Evolutionary conservation across 2,113 vertebrate genomes (phyloP).

Genomic region (Nymphicus hollandicus): DNA sequence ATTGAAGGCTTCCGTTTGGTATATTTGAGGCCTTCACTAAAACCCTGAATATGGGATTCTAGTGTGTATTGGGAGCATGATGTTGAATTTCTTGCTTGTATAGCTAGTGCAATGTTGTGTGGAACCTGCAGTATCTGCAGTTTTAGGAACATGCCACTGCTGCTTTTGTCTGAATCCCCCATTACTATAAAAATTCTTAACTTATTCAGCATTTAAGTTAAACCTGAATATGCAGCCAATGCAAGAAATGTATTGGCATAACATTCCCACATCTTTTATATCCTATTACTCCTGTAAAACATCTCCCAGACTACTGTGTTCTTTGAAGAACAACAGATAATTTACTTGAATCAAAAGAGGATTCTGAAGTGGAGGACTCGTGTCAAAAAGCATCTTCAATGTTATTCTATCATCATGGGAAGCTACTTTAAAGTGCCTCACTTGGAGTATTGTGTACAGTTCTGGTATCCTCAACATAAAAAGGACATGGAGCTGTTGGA

Average conservation of each 20-base stretch:
- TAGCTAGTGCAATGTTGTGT: background rate
- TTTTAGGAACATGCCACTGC: background rate
- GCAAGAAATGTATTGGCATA: background rate
- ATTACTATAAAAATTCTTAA: background rate
- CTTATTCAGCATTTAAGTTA: background rate
- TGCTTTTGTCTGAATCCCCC: background rate
- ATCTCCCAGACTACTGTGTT: background rate
- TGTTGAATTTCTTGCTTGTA: background rate
- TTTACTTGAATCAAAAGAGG: background rate
- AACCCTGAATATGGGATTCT: background rate
- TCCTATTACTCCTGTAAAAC: background rate
- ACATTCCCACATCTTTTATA: background rate
- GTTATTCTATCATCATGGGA: background rate
- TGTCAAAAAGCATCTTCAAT: background rate
- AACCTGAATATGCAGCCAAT: background rate
- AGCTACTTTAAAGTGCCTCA: background rate
- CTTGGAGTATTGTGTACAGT: background rate
- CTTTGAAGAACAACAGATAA: background rate
- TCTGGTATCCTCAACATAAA: background rate
- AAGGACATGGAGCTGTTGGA: background rate
- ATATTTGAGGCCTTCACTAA: background rate
- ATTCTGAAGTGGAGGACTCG: background rate
- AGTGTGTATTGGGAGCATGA: background rate
- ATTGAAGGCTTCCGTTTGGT: background rate
- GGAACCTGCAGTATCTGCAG: background rate